Evolutionary conservation across 2,888 invertebrate species (phyloP), one percentile per base, ranked within the genome.

Genomic region (Molanna angustata): DNA sequence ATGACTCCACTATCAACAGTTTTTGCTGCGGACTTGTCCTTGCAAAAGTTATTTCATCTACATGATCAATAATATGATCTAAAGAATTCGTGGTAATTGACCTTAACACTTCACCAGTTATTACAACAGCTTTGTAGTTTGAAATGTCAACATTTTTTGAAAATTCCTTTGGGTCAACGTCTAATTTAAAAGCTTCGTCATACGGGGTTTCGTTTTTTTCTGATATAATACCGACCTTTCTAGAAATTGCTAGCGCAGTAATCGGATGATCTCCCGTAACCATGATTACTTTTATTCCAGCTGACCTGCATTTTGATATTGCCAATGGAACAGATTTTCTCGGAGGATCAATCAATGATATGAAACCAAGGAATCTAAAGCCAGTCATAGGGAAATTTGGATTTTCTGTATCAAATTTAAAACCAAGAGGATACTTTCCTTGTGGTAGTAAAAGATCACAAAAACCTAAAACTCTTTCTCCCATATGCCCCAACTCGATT

Each of bases 381-480:
- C 79, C 75, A 58, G 74, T 74, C 0, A 82, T 64, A 0, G 88
- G 86, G 65, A 88, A 89, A 64, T 89, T 89, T 33, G 71, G 71
- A 4, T 76, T 66, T 19, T 82, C 79, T 0, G 80, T 68, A 54
- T 82, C 74, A 60, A 86, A 87, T 13, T 64, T 62, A 63, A 69
- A 84, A 19, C 78, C 80, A 6, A 68, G 63, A 1, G 83, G 83
- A 64, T 66, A 78, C 2, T 57, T 46, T 3, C 70, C 73, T 20
- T 74, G 60, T 0, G 85, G 80, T 31, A 94, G 72, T 19, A 72
- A 62, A 1, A 78, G 73, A 68, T 92, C 90, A 63, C 89, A 89
- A 69, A 93, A 94, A 14, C 89, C 90, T 43, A 92, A 75, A 1
- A 94, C 91, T 53, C 93, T 80, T 69, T 94, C 93, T 19, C 94